These are phyloP conservation scores for Tyrophagus putrescentiae DNA, from an alignment of 1,140 invertebrate genomes.

Conservation along the genomic window DNA sequence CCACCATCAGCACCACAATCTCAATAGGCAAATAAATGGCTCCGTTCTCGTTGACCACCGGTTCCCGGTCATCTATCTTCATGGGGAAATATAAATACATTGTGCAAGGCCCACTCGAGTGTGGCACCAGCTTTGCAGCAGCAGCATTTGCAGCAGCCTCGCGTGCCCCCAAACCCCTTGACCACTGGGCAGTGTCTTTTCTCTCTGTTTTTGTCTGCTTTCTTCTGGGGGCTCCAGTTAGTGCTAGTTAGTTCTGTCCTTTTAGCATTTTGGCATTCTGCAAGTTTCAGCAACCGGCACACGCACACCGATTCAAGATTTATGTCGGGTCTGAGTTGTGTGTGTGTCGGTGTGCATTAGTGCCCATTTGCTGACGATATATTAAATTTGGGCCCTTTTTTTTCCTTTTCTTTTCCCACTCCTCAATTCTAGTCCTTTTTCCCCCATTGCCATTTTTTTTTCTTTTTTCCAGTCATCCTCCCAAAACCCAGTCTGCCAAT, in stretches of 20 bases:
- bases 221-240: too few species aligned
- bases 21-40: slow-evolving; percentile 13
- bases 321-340: too few species aligned
- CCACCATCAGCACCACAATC: not conserved
- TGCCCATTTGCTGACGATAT: not conserved
- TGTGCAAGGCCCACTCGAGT: not conserved
- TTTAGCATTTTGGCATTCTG: not conserved
- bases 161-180: slow-evolving; percentile 10
- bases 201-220: too few species aligned
- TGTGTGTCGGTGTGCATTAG: slow-evolving; percentile 1
- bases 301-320: slow-evolving; percentile 15
- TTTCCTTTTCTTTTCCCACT: too few species aligned
- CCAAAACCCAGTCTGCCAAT: not conserved
- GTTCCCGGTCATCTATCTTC: slow-evolving; percentile 11
- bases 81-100: too few species aligned
- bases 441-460: too few species aligned
- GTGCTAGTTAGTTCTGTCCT: slow-evolving; percentile 5
- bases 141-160: not conserved
- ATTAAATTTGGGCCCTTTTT: not conserved
- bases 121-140: not conserved
- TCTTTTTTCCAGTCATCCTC: too few species aligned
- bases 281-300: not conserved
- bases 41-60: too few species aligned
- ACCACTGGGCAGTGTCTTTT: slow-evolving; percentile 13
- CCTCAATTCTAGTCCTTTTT: too few species aligned